Evolutionary conservation across 1,140 invertebrate species (phyloP), one percentile per base, ranked within the genome.

Genomic region (Drosophila kohkoa): DNA sequence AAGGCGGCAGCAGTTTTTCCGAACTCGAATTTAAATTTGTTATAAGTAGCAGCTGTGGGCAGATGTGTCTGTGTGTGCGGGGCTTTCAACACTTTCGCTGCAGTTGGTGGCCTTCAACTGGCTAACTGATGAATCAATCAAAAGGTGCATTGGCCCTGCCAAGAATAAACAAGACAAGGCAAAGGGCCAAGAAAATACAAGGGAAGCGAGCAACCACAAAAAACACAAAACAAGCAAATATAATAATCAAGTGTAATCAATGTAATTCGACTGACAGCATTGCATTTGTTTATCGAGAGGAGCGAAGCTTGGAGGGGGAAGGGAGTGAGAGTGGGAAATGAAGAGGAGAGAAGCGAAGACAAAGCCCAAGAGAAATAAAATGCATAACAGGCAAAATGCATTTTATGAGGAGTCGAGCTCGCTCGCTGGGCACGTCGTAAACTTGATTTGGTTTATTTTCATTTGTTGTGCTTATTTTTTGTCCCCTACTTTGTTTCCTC

Each of bases 391-490:
- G 48, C 48, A 49, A 49, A 49, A 60, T 57, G 72, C 15, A 75
- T 70, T 70, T 75, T 75, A 75, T 75, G 72, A 75, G 67, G 16
- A 65, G 77, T 81, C 43, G n/a, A n/a, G 38, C 46, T 64, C 76
- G 68, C 64, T 63, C 58, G 41, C 32, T 64, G 72, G 76, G 81
- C 80, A 82, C 81, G 81, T 82, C 72, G 81, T 83, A 83, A 83
- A 83, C 83, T 79, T 79, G 81, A 82, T 82, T 82, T 83, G 81
- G 76, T 82, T 82, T 82, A 83, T 82, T 82, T 83, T 75, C 81
- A 83, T 72, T 82, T 82, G 80, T 38, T 65, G 59, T 68, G 52
- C 64, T 69, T 49, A 46, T 30, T 48, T 69, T 64, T 35, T 51
- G 16, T 46, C 7, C n/a, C 11, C 41, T 77, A 1, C 7, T 25